Conservation (phyloP, 1,140 invertebrate species). For the Chelonus insularis region DNA sequence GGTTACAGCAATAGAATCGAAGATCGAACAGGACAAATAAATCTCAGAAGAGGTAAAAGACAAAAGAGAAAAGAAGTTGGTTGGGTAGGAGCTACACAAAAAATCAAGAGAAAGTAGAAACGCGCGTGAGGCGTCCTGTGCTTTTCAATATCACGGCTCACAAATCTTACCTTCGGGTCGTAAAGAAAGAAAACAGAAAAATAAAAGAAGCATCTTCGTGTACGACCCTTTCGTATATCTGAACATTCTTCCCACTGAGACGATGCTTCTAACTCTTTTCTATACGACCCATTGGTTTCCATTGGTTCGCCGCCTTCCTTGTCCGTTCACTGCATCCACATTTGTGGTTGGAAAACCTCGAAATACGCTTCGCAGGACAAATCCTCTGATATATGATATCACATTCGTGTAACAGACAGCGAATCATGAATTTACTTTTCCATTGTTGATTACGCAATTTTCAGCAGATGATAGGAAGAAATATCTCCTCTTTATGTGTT, state of each 20-base stretch:
- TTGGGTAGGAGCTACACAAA: too few species aligned
- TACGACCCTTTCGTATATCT: not conserved
- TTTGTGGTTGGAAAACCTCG: slow-evolving; percentile 19
- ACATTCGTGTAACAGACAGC: not conserved
- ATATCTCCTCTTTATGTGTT: too few species aligned
- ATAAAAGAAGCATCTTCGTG: not conserved
- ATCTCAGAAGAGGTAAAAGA: not conserved
- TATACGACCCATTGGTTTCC: slow-evolving; percentile 19
- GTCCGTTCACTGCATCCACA: slow-evolving; percentile 18
- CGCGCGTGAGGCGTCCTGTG: slow-evolving; percentile 25
- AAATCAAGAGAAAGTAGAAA: not conserved
- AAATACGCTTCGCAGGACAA: slow-evolving; percentile 32
- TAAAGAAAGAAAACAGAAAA: not conserved
- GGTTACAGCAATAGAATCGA: not conserved
- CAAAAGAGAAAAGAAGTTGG: not conserved
- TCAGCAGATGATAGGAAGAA: too few species aligned
- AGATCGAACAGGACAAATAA: slow-evolving; percentile 7
- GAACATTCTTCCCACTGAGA: slow-evolving; percentile 11
- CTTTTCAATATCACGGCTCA: slow-evolving; percentile 31
- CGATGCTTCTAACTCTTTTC: slow-evolving; percentile 10
- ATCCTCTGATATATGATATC: slow-evolving; percentile 30
- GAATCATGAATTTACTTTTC: slow-evolving; percentile 11
- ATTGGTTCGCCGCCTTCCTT: slow-evolving; percentile 17
- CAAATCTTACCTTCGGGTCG: slow-evolving; percentile 23
- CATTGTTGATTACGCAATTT: not conserved